Base-by-base conservation (phyloP, 2,113 vertebrate genomes). In the Nothobranchius kuhntae region DNA sequence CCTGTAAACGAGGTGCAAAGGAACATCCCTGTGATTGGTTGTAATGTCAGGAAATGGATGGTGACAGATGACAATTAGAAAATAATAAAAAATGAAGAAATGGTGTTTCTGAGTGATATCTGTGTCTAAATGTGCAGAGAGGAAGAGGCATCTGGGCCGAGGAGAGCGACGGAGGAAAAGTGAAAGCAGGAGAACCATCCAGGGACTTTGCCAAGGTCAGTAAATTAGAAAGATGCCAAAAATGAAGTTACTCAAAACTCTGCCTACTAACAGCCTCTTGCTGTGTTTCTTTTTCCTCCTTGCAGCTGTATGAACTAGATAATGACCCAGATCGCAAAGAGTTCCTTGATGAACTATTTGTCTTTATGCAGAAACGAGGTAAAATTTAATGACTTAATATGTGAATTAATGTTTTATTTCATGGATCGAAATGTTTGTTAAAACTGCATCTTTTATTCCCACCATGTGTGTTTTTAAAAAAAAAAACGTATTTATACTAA, bases 281-380 rank as follows among this genome's bases (percentile, higher is more conserved):
- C 1, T 14, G 2, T 1, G 30, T 9, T 59, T 67, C 59, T 26
- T 21, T 30, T 46, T 10, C 40, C 1, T 13, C 26, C 60, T 51
- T 5, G 10, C 89, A 99, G 98, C 95, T 99, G 52, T 99, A 99
- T 48, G 97, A 98, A 90, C 92, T 99, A 80, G 97, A 99, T 64
- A 88, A 81, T 54, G 96, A 99, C 61, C 94, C 96, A 2, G 95
- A 98, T 47, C 82, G 98, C 66, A 98, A 98, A 51, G 96, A 95
- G 48, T 99, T 99, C 91, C 92, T 99, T 38, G 98, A 99, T 55
- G 94, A 98, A 36, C 95, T 99, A 50, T 99, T 99, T 73, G 45
- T 96, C 81, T 99, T 96, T 53, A 99, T 99, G 98, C 98, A 99
- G 89, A 99, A 98, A 91, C 94, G 96, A 86, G 98, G 98, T 99